Conservation (phyloP, 2,797 vertebrate species). For the Enteromius anoplus region DNA sequence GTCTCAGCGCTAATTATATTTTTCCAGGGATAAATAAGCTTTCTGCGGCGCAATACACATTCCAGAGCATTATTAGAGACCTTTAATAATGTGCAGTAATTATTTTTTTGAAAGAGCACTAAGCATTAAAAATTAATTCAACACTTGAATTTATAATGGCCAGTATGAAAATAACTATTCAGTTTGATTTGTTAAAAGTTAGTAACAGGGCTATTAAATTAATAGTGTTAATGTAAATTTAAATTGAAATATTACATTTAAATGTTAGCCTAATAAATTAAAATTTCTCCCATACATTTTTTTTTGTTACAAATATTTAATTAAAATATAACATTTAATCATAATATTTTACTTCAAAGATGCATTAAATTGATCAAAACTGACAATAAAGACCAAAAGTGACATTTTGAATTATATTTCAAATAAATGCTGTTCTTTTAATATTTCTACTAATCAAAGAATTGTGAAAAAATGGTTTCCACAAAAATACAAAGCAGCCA, state of each 20-base stretch:
- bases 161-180: not conserved
- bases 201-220: not conserved
- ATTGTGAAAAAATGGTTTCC: not conserved
- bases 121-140: not conserved
- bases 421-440: not conserved
- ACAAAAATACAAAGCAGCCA: not conserved
- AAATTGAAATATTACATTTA: too few relatives aligned
- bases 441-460: not conserved
- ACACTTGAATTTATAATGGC: not conserved
- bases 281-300: too few relatives aligned
- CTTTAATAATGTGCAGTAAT: not conserved
- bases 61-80: not conserved
- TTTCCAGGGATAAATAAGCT: not conserved
- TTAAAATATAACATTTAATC: too few relatives aligned
- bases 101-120: not conserved
- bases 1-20: not conserved
- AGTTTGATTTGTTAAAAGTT: not conserved
- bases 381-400: not conserved
- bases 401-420: not conserved
- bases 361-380: not conserved
- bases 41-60: not conserved
- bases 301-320: too few relatives aligned
- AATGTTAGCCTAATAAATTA: not conserved
- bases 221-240: not conserved
- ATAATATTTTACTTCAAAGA: not conserved